These are phyloP conservation scores for Talpa occidentalis DNA, from an alignment of 2,113 vertebrate genomes.

Conservation along the genomic window DNA sequence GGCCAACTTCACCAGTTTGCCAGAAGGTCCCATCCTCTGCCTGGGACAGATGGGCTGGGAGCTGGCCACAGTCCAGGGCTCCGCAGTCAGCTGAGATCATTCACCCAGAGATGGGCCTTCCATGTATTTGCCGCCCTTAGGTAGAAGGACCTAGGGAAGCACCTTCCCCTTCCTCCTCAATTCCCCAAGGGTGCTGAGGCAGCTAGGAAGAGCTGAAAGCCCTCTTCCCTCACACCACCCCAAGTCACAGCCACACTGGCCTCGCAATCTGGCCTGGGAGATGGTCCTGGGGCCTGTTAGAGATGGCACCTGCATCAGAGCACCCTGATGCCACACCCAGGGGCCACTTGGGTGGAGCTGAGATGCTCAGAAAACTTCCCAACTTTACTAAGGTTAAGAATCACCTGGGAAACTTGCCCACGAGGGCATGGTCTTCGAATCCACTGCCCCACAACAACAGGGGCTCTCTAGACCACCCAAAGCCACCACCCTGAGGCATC, in stretches of 20 bases:
- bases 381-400: not conserved
- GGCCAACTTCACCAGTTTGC: not conserved
- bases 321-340: not conserved
- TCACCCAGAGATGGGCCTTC: not conserved
- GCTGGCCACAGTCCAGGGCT: not conserved
- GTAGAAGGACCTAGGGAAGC: not conserved
- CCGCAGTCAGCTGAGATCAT: not conserved
- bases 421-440: not conserved
- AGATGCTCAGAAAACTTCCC: slow-evolving; percentile 1
- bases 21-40: not conserved
- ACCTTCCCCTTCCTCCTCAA: not conserved
- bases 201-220: not conserved
- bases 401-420: not conserved
- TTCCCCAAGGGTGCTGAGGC: not conserved
- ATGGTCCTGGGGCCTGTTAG: not conserved
- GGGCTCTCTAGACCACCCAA: not conserved
- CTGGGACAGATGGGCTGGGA: not conserved
- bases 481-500: not conserved
- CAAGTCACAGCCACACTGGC: not conserved
- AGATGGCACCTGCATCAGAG: not conserved
- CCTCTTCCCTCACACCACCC: not conserved
- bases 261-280: not conserved
- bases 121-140: not conserved
- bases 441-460: not conserved
- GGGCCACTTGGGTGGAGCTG: not conserved